Base-by-base conservation (phyloP, 1,140 invertebrate species). In the Callitettix versicolor region DNA sequence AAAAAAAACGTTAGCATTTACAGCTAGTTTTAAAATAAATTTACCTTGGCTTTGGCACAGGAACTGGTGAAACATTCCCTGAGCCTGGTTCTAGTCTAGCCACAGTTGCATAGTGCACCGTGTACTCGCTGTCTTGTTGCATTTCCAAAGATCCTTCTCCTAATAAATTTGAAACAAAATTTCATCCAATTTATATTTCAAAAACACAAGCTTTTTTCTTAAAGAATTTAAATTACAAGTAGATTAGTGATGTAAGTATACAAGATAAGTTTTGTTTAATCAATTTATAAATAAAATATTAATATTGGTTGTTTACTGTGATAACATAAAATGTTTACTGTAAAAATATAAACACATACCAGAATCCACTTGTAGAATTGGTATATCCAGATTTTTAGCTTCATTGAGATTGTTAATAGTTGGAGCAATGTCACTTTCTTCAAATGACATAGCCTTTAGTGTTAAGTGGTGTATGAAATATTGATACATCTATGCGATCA, bases 121-220 rank as follows among this genome's bases (percentile, higher is more conserved):
- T 80, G 61, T 79, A 79, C 61, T 80, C 79, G 53, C 74, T 73
- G 62, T 80, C 79, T 51, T 75, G 73, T 60, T 80, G 77, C 46
- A 72, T 70, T 15, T 57, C 58, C 26, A 59, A 30, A 5, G 58
- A 57, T 42, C 55, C 58, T 17, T 57, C 58, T n/a, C 55, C 58
- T 59, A 20, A 5, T 11, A 52, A 17, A n/a, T 36, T 36, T n/a
- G n/a, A n/a, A 30, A 30, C 26, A 30, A 30, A 3, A 30, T 30
- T 30, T 30, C 26, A n/a, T n/a, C n/a, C n/a, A 30, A 30, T 30
- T 30, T 4, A 30, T 30, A 30, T 6, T 5, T 3, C 17, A 40
- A 40, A 40, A 14, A 3, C 17, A 3, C 14, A 6, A 40, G 38
- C 3, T 6, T 40, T 6, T n/a, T n/a, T 40, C 14, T 40, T 40